A percentile compares a stretch with the other conserved stretches of the same genome.
These are phyloP conservation scores for Bovichtus variegatus DNA, from an alignment of 2,797 vertebrate species.

Conservation along the genomic window DNA sequence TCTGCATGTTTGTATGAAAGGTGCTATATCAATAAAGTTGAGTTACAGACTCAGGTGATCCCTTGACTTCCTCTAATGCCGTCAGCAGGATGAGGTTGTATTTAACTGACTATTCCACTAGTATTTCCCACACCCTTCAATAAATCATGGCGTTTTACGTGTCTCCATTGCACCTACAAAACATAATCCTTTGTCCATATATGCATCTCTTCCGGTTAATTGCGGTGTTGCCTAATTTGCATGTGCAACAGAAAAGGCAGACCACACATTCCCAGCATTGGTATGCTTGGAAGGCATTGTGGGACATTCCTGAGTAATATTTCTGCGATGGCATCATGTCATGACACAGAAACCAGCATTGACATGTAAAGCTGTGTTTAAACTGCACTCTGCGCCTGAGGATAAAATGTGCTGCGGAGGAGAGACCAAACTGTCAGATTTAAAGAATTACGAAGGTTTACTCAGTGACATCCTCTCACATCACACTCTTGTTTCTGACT, in stretches of 20 bases:
- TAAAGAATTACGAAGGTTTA: constrained; percentile 48
- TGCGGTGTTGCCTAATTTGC: constrained; percentile 31
- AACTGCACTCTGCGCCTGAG: constrained; percentile 26
- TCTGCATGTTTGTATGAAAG: too few relatives aligned
- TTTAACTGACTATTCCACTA: background rate
- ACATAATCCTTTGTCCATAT: background rate
- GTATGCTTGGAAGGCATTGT: constrained; percentile 54
- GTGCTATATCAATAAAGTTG: too few relatives aligned
- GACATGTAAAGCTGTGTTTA: constrained; percentile 51
- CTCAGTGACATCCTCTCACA: constrained; percentile 51
- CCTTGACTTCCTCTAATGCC: background rate
- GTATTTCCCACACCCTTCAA: background rate
- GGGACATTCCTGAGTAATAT: constrained; percentile 63
- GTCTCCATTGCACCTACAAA: background rate
- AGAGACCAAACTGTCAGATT: constrained; percentile 37
- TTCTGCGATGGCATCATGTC: constrained; percentile 65
- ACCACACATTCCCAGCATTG: constrained; percentile 24
- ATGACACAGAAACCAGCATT: constrained; percentile 60
- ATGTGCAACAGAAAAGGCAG: constrained; percentile 1
- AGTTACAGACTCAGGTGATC: too few relatives aligned
- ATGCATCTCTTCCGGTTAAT: constrained; percentile 16
- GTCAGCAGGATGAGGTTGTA: background rate
- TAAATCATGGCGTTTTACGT: background rate
- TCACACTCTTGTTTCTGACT: constrained; percentile 34
- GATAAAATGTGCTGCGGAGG: constrained; percentile 35